Evolutionary conservation across 2,797 vertebrate genomes (phyloP), one percentile per base, ranked within the genome.

Genomic region (Sebastes iracundus): DNA sequence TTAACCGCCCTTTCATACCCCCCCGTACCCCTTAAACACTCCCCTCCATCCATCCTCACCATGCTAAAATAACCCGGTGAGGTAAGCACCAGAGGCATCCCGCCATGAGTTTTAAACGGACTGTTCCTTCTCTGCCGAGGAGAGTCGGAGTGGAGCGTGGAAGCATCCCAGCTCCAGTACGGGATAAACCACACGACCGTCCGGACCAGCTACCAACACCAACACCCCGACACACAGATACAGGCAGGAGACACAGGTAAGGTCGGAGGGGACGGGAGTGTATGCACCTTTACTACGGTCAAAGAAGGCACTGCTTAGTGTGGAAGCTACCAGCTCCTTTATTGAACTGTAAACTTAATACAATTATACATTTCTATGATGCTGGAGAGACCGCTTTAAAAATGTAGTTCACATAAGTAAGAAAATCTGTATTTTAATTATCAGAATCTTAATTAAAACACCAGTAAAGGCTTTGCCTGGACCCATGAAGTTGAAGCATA

Each of bases 11-110:
- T 69, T 85, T 87, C 67, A 82, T 77, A 82, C 65, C 75, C 81
- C 65, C 80, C 35, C 38, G 5, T 16, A 42, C 5, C 14, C 49
- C 61, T 77, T 16, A 63, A 77, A 71, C 81, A 56, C 78, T 81
- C 90, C 77, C 77, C 65, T 78, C 77, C 65, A 75, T 91, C 87
- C 86, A 80, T 93, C 88, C 83, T 87, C 88, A 67, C 86, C 82
- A 80, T 81, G 93, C 94, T 95, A 95, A 96, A 96, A 94, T 94
- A 96, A 94, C 87, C 77, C 62, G 7, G 81, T 96, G 95, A 96
- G 94, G 87, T 96, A 92, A 96, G 90, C 35, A 7, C 80, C 69
- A 27, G 12, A 84, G 87, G 91, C 87, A 91, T 92, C 88, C 79
- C 58, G 83, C 86, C 88, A 72, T 79, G 87, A 81, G 78, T 90